phyloP scores from a whole-genome alignment of 2,797 vertebrate species.

The Pangasius sanitwongsei region DNA sequence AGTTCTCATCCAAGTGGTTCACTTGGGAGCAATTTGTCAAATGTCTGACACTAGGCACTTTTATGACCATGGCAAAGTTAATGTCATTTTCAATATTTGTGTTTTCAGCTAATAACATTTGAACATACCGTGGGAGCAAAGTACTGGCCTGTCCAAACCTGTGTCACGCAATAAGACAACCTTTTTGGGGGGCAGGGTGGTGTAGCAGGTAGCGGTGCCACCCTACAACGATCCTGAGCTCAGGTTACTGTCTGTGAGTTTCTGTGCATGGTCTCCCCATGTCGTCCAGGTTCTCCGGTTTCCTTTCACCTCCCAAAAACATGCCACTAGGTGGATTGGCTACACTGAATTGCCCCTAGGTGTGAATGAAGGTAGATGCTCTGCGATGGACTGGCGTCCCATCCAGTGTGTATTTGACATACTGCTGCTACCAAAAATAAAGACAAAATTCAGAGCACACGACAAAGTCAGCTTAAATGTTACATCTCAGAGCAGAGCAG shows the following conservation, averaged over 20 bases:
- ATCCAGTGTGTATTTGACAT: not conserved
- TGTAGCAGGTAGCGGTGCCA: not conserved
- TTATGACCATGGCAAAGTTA: not conserved
- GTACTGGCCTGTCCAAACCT: not conserved
- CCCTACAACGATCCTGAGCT: not conserved
- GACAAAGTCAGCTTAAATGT: not conserved
- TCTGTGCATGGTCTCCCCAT: not conserved
- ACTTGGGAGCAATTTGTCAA: not conserved
- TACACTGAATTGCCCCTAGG: not conserved
- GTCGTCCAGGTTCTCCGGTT: not conserved
- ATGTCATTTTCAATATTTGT: not conserved
- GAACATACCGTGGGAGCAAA: not conserved
- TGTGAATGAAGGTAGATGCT: not conserved
- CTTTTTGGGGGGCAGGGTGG: not conserved
- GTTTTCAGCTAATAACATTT: not conserved
- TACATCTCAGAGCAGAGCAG: not conserved
- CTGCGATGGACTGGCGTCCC: not conserved
- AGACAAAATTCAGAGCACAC: too few species aligned
- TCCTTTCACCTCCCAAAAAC: not conserved
- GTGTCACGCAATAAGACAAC: not conserved
- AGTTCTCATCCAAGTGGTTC: not conserved
- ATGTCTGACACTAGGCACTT: not conserved
- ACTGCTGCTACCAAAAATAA: not conserved
- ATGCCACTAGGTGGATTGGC: not conserved
- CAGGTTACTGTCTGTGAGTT: not conserved